phyloP scores from a whole-genome alignment of 30 jellyfish, hydroid and myxozoan genomes.

The Turritopsis rubra region DNA sequence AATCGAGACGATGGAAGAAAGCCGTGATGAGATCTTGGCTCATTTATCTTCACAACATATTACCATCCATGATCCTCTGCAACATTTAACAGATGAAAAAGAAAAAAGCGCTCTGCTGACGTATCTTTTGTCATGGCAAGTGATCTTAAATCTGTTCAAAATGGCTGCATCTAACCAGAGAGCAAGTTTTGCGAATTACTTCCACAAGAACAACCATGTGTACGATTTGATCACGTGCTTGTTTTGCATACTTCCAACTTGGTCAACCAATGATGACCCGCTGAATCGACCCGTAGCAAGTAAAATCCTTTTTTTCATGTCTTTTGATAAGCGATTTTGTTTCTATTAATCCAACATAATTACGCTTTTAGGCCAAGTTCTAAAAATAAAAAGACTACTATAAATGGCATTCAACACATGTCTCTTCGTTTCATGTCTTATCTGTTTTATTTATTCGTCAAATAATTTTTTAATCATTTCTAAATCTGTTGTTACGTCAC shows the following conservation, averaged over 20 bases:
- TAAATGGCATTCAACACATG: background rate
- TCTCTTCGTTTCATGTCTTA: background rate
- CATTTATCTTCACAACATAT: background rate
- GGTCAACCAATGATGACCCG: background rate
- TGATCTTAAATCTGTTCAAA: conserved; percentile 54
- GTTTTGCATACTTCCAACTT: conserved; percentile 55
- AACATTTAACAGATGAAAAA: background rate
- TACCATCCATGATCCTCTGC: conserved; percentile 19
- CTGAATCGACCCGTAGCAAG: background rate
- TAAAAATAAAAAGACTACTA: background rate
- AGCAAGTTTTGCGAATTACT: conserved; percentile 69
- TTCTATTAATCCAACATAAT: background rate
- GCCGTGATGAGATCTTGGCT: conserved; percentile 11
- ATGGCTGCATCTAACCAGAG: conserved; percentile 70
- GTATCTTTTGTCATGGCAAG: conserved; percentile 79
- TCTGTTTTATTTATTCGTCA: background rate
- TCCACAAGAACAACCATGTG: conserved; percentile 44
- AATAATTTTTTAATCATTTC: background rate
- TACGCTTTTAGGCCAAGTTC: background rate
- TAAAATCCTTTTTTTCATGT: background rate
- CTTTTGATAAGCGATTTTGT: background rate
- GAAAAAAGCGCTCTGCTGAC: conserved; percentile 5
- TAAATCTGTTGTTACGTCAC: background rate
- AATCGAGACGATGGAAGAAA: background rate
- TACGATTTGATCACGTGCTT: conserved; percentile 43